These are phyloP conservation scores for Salvator merianae DNA, from an alignment of 2,113 vertebrate species.

Conservation along the genomic window DNA sequence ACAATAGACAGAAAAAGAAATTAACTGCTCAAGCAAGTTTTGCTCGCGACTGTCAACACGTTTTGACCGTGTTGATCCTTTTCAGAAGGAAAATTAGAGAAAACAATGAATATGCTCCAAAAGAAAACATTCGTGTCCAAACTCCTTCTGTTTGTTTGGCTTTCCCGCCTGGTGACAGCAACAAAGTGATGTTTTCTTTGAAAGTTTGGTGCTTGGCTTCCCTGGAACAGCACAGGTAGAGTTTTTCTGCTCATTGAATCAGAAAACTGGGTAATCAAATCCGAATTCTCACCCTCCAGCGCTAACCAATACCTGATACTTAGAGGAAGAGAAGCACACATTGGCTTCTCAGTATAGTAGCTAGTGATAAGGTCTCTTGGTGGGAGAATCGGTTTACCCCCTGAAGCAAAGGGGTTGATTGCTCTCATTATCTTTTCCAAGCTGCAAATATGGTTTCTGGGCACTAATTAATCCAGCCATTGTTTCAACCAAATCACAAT, in stretches of 20 bases:
- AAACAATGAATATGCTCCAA: not conserved
- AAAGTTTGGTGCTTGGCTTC: not conserved
- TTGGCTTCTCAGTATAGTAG: not conserved
- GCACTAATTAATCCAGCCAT: slow-evolving; percentile 10
- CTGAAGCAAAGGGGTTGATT: slow-evolving; percentile 1
- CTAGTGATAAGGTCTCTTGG: slow-evolving; percentile 1
- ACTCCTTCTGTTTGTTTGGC: not conserved
- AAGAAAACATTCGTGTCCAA: not conserved
- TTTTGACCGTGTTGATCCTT: not conserved
- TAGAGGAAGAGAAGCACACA: not conserved
- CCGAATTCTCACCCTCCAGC: not conserved
- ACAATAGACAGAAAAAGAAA: not conserved
- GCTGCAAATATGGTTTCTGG: slow-evolving; percentile 6
- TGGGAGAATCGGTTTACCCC: slow-evolving; percentile 26
- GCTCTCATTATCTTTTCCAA: slow-evolving; percentile 15
- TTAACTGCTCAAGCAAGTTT: not conserved
- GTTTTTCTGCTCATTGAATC: slow-evolving; percentile 24
- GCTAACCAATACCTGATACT: slow-evolving; percentile 26
- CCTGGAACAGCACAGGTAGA: not conserved
- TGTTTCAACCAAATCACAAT: not conserved
- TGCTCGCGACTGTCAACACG: not conserved
- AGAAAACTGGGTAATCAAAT: slow-evolving; percentile 12
- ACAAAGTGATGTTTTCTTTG: not conserved
- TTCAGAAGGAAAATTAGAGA: not conserved
- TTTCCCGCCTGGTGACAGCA: not conserved